These are phyloP conservation scores for Sipha flava DNA, from an alignment of 1,140 invertebrate genomes.

Conservation along the genomic window DNA sequence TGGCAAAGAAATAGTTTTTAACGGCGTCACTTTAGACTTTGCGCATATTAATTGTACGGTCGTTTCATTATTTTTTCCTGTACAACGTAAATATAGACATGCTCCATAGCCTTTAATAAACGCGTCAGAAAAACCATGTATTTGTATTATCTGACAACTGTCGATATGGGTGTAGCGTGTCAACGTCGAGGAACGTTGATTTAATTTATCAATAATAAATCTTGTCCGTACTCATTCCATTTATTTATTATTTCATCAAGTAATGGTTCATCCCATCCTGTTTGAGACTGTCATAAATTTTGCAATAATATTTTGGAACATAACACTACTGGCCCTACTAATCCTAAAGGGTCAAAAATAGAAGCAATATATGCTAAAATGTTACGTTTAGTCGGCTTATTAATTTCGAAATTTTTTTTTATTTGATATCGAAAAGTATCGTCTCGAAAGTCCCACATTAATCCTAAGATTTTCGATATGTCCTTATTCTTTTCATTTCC, in stretches of 20 bases:
- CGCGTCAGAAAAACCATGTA: conserved; percentile 40
- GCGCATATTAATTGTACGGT: not conserved
- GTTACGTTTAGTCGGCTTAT: conserved; percentile 15
- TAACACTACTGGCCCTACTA: conserved; percentile 38
- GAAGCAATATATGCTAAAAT: conserved; percentile 35
- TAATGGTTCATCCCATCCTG: not conserved
- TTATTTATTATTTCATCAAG: not conserved
- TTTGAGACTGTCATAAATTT: conserved; percentile 28
- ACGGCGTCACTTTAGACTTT: conserved; percentile 1
- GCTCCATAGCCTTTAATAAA: conserved; percentile 38
- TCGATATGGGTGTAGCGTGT: not conserved
- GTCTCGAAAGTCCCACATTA: not conserved
- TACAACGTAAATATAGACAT: conserved; percentile 36
- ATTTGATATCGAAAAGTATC: not conserved
- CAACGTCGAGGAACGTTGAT: not conserved
- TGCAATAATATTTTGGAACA: conserved; percentile 34
- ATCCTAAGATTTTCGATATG: not conserved
- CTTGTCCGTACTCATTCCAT: not conserved
- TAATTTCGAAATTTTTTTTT: not conserved
- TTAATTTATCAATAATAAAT: not conserved
- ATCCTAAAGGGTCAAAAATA: conserved; percentile 40
- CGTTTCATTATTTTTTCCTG: not conserved
- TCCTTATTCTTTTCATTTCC: not conserved
- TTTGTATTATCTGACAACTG: conserved; percentile 29
- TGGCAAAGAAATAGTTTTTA: not conserved